Evolutionary conservation across 1,140 invertebrate species (phyloP).

Genomic region (Drosophila kepulauana): DNA sequence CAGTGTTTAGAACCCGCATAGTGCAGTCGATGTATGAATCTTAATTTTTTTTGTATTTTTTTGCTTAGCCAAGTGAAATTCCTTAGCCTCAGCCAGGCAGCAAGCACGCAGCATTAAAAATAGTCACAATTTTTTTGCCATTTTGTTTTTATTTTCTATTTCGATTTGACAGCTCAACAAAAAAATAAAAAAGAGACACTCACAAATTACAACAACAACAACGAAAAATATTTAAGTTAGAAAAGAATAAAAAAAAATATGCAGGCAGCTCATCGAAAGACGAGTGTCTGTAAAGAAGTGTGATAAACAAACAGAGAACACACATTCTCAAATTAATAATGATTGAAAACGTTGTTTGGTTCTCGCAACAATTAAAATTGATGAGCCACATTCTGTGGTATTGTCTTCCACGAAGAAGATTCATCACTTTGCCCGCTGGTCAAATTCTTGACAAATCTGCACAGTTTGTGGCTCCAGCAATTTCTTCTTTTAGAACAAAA

Average conservation of each 20-base stretch:
- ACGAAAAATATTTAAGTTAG: conserved; percentile 22
- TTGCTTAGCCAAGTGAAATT: conserved; percentile 64
- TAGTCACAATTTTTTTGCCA: conserved; percentile 60
- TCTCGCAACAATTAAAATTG: conserved; percentile 63
- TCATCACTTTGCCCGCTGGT: conserved; percentile 52
- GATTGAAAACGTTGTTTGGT: conserved; percentile 56
- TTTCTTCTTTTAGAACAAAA: conserved; percentile 8
- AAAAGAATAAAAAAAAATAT: conserved; percentile 43
- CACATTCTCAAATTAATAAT: conserved; percentile 55
- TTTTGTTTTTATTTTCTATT: conserved; percentile 52
- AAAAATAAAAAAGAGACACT: conserved; percentile 27
- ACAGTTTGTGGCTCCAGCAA: neutral
- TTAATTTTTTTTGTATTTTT: conserved; percentile 14
- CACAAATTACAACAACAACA: conserved; percentile 48
- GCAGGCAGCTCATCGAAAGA: conserved; percentile 47
- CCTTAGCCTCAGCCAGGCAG: conserved; percentile 67
- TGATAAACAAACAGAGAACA: conserved; percentile 29
- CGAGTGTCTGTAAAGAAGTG: conserved; percentile 20
- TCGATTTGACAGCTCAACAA: conserved; percentile 66
- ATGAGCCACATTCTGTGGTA: conserved; percentile 49
- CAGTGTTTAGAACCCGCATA: conserved; percentile 22
- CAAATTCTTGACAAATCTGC: conserved; percentile 60
- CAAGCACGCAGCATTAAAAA: conserved; percentile 63
- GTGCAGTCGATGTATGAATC: conserved; percentile 47
- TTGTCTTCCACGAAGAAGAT: conserved; percentile 26